Percentiles rank a stretch among this genome's conserved stretches.
Evolutionary conservation across 2,888 invertebrate genomes (phyloP).

Genomic region (Choristoneura rosaceana): DNA sequence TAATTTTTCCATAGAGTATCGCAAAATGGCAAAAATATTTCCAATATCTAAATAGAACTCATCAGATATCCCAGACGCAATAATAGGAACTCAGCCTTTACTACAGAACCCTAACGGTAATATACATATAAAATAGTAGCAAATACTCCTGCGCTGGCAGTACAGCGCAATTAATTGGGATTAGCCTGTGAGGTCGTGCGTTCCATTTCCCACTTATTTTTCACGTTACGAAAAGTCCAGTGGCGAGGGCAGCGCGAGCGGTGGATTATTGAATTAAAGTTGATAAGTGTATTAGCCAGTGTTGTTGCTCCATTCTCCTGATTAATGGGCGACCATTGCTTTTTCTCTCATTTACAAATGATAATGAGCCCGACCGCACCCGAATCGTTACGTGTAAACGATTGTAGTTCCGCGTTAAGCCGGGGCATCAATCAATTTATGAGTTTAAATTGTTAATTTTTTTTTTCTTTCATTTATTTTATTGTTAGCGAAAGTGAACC

Average conservation of each 20-base stretch:
- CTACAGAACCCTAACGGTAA: constrained; percentile 14
- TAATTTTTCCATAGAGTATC: neutral
- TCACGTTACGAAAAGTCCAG: constrained; percentile 73
- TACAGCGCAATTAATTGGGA: constrained; percentile 74
- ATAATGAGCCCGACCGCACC: constrained; percentile 78
- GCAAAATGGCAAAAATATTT: neutral
- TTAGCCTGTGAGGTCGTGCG: constrained; percentile 76
- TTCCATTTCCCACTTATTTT: constrained; percentile 76
- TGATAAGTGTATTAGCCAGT: constrained; percentile 84
- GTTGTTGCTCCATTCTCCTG: constrained; percentile 81
- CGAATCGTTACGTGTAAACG: constrained; percentile 80
- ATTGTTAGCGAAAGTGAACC: too few relatives aligned
- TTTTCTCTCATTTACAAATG: constrained; percentile 83
- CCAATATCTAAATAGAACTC: neutral
- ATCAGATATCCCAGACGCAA: constrained; percentile 6
- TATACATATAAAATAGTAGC: constrained; percentile 31
- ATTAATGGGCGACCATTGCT: constrained; percentile 81
- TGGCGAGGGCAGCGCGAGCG: constrained; percentile 64
- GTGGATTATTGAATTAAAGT: constrained; percentile 83
- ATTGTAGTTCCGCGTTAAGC: constrained; percentile 61
- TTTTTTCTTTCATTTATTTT: too few relatives aligned
- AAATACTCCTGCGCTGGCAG: constrained; percentile 52
- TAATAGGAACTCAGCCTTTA: constrained; percentile 9
- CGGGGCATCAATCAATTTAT: too few relatives aligned
- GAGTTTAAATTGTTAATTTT: too few relatives aligned